Evolutionary conservation across 1,140 invertebrate species (phyloP).

Genomic region (Mizuhopecten yessoensis): DNA sequence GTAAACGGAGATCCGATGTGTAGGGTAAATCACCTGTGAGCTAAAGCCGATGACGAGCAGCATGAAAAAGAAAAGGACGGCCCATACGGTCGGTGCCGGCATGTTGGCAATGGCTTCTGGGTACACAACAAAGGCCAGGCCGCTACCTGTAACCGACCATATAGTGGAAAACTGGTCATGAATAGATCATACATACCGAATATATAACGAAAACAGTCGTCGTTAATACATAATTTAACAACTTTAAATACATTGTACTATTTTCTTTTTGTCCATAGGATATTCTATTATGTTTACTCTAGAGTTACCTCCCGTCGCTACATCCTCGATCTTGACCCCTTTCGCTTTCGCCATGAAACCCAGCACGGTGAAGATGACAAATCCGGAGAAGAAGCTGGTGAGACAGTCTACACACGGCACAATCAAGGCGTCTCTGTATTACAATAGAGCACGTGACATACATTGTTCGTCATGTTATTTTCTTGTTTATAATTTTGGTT

Average conservation of each 20-base stretch:
- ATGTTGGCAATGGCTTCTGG: slow-evolving; percentile 84
- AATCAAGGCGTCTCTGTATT: slow-evolving; percentile 90
- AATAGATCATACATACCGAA: too few species aligned
- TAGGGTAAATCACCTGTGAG: slow-evolving; percentile 89
- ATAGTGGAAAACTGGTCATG: too few species aligned
- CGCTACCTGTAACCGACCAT: slow-evolving; percentile 64
- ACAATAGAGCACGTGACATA: slow-evolving; percentile 32
- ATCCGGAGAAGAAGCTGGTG: slow-evolving; percentile 98
- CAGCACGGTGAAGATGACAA: slow-evolving; percentile 98
- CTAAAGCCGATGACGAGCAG: slow-evolving; percentile 96
- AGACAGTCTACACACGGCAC: slow-evolving; percentile 96
- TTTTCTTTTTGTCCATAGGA: too few species aligned
- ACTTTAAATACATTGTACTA: too few species aligned
- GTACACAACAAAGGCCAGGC: slow-evolving; percentile 77
- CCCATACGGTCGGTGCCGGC: slow-evolving; percentile 96
- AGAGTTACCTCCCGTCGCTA: slow-evolving; percentile 70
- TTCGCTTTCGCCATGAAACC: slow-evolving; percentile 85
- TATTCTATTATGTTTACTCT: too few species aligned
- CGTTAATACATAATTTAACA: too few species aligned
- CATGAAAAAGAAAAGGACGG: slow-evolving; percentile 99
- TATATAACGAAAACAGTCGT: too few species aligned
- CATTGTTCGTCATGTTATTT: too few species aligned
- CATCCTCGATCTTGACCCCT: slow-evolving; percentile 62
- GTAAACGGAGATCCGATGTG: too few species aligned
- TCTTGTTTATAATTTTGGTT: too few species aligned